Conservation (phyloP, 2,113 vertebrate species). For the Gracilinanus agilis region DNA sequence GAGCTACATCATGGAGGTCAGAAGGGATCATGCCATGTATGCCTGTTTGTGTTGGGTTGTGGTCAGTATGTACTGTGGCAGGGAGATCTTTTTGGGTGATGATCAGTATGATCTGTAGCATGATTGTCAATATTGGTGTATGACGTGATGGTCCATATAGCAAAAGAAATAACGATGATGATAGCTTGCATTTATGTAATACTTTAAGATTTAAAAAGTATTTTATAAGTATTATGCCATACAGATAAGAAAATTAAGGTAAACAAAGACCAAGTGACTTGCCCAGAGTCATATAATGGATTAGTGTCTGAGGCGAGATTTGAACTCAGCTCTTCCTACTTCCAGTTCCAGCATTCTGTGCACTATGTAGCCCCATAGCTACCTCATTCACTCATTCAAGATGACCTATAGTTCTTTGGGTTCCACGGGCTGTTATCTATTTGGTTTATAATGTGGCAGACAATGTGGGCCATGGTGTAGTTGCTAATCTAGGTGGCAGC, state of each 20-base stretch:
- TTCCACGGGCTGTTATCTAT: background rate
- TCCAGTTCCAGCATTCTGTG: background rate
- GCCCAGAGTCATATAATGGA: background rate
- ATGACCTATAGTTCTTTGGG: background rate
- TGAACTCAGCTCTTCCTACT: background rate
- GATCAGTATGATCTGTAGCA: background rate
- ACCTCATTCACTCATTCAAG: background rate
- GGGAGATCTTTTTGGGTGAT: no score
- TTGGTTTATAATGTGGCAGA: background rate
- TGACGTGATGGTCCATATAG: background rate
- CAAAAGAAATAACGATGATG: background rate
- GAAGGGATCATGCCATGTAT: background rate
- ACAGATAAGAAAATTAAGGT: background rate
- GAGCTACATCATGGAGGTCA: background rate
- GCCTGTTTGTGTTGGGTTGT: background rate
- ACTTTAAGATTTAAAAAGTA: background rate
- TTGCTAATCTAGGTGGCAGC: background rate
- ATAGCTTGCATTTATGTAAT: background rate
- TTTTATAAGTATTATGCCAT: background rate
- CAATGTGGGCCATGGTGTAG: background rate
- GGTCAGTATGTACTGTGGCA: background rate
- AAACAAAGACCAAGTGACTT: background rate
- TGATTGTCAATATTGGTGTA: background rate
- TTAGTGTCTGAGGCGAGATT: background rate
- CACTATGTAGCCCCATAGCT: background rate